Percentiles rank a stretch among this genome's conserved stretches.
Evolutionary conservation across 2,113 vertebrate genomes (phyloP).

Genomic region (Notechis scutatus): DNA sequence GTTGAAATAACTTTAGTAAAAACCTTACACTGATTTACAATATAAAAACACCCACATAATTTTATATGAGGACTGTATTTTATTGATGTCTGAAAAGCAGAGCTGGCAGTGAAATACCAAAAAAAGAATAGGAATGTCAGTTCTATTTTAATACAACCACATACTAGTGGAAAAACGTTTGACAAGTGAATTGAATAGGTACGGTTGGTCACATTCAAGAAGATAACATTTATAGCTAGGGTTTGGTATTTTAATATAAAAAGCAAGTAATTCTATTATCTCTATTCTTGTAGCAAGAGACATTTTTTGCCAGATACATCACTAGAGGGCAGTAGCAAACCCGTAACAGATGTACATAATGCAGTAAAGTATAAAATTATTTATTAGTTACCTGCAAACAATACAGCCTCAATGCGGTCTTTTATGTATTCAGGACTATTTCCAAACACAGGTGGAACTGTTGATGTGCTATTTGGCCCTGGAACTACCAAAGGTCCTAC

Average conservation of each 20-base stretch:
- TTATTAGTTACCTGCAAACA: constrained; percentile 83
- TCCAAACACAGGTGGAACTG: background rate
- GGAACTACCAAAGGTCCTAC: constrained; percentile 90
- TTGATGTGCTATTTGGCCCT: constrained; percentile 80
- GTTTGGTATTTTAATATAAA: background rate
- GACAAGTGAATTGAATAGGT: background rate
- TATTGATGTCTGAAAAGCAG: background rate
- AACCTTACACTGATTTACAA: constrained; percentile 23
- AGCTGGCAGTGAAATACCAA: background rate
- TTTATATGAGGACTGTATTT: constrained; percentile 7
- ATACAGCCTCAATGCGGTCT: constrained; percentile 85
- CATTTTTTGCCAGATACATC: constrained; percentile 24
- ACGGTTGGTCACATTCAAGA: background rate
- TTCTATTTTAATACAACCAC: background rate
- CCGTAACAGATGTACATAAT: constrained; percentile 19
- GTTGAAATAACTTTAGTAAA: background rate
- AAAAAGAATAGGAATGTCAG: background rate
- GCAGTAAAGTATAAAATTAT: background rate
- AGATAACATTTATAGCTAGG: background rate
- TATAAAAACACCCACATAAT: background rate
- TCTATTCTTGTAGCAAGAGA: background rate
- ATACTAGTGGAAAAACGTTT: background rate
- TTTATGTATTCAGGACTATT: constrained; percentile 71
- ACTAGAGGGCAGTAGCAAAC: constrained; percentile 59
- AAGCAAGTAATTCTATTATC: background rate